Percentiles rank a stretch among this genome's conserved stretches.
phyloP scores from a whole-genome alignment of 2,113 vertebrate genomes.

The Sphaerodactylus townsendi region DNA sequence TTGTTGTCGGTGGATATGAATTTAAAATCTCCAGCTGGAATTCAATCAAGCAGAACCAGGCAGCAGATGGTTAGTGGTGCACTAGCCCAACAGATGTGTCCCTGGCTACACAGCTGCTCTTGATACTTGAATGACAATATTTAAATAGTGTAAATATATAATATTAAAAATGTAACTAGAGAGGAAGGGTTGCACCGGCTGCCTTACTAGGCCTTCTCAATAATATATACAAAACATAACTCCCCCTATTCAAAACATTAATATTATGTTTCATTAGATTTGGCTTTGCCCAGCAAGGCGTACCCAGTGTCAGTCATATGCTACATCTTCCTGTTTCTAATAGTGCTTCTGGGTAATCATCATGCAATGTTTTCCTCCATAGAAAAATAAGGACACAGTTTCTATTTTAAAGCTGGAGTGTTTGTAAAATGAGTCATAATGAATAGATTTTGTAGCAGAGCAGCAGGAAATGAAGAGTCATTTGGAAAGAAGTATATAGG shows the following conservation, averaged over 20 bases:
- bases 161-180: constrained; percentile 55
- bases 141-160: constrained; percentile 61
- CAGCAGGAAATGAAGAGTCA: constrained; percentile 51
- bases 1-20: constrained; percentile 67
- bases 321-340: constrained; percentile 42
- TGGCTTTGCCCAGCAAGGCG: constrained; percentile 52
- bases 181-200: constrained; percentile 44
- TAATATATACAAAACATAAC: constrained; percentile 38
- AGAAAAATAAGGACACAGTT: constrained; percentile 50
- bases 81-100: constrained; percentile 58
- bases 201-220: constrained; percentile 45
- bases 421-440: constrained; percentile 59
- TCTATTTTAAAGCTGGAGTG: constrained; percentile 50
- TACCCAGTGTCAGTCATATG: constrained; percentile 44
- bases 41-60: constrained; percentile 64
- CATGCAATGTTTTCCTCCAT: constrained; percentile 44
- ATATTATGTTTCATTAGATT: constrained; percentile 51
- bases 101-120: constrained; percentile 64
- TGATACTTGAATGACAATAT: constrained; percentile 61
- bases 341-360: constrained; percentile 51
- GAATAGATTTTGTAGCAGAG: constrained; percentile 49
- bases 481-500: constrained; percentile 36
- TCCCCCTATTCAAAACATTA: constrained; percentile 29
- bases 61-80: constrained; percentile 62
- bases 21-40: constrained; percentile 66